Evolutionary conservation across 2,888 invertebrate genomes (phyloP), one percentile per base, ranked within the genome.

Genomic region (Orthosia gracilis): DNA sequence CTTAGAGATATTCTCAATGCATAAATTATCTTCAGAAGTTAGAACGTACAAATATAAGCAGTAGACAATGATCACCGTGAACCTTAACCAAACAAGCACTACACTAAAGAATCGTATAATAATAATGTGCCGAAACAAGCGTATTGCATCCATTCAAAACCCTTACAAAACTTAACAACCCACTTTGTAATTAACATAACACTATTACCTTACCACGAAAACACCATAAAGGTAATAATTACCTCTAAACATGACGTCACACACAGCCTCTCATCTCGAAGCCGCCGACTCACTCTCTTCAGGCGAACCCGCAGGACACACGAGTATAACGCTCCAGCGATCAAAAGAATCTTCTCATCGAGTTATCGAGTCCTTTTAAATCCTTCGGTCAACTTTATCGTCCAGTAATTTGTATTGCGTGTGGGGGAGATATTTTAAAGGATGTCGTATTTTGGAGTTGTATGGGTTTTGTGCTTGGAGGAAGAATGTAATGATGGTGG

Each of bases 291-390:
- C 82, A 70, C 61, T 71, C 75, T 76, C 64, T 40, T 26, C 70
- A 63, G 66, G 61, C 67, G n/a, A 50, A 49, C 47, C 76, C 73
- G 66, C 45, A 69, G 68, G 77, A 71, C 61, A 63, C 59, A 75
- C 77, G 76, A 76, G 77, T 71, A 80, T 75, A 84, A 90, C 93
- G 94, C 90, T 84, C 89, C 88, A 89, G 49, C 87, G 94, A 93
- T 94, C 94, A 94, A 94, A 94, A 91, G 90, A 85, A 78, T 77
- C 80, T 63, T 69, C 69, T 75, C 84, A 87, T 87, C 86, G 84
- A 88, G 88, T 87, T 89, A 87, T 89, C 87, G 83, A 78, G 82
- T 76, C 88, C 86, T 86, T 89, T 88, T 87, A 87, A 87, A 88
- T 85, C 85, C 80, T 73, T 69, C 79, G 87, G 85, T 82, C 82